A percentile compares a stretch with the other conserved stretches of the same genome.
Conservation (phyloP, 2,797 vertebrate species). For the Halcyon leucocephala region DNA sequence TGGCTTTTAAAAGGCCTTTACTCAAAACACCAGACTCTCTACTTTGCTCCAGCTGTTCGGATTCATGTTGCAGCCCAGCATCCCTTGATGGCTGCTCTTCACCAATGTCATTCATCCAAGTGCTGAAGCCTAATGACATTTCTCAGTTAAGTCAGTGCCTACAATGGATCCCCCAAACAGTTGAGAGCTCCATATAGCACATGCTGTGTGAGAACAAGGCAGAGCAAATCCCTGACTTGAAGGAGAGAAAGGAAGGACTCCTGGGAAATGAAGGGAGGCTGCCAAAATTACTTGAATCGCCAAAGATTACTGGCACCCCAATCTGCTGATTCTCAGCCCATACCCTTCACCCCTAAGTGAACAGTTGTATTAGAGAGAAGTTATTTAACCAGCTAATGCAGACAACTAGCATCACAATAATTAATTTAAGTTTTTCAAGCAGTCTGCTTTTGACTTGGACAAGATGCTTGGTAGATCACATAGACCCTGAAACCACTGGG, state of each 20-base stretch:
- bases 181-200: not conserved
- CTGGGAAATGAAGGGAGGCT: not conserved
- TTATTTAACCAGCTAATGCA: not conserved
- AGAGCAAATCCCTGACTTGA: not conserved
- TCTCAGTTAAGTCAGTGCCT: not conserved
- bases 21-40: not conserved
- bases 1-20: constrained; percentile 21
- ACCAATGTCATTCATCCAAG: not conserved
- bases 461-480: not conserved
- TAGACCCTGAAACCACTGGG: not conserved
- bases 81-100: not conserved
- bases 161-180: not conserved
- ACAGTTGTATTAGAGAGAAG: not conserved
- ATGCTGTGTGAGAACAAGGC: not conserved
- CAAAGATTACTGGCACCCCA: not conserved
- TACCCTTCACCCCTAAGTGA: not conserved
- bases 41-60: constrained; percentile 17
- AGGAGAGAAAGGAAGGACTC: not conserved
- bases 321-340: not conserved
- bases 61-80: not conserved
- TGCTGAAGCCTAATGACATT: not conserved
- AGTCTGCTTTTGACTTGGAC: not conserved
- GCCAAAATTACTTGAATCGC: not conserved
- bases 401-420: not conserved
- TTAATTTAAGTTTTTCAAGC: not conserved